Evolutionary conservation across 2,888 invertebrate species (phyloP).

Genomic region (Aplocera efformata): DNA sequence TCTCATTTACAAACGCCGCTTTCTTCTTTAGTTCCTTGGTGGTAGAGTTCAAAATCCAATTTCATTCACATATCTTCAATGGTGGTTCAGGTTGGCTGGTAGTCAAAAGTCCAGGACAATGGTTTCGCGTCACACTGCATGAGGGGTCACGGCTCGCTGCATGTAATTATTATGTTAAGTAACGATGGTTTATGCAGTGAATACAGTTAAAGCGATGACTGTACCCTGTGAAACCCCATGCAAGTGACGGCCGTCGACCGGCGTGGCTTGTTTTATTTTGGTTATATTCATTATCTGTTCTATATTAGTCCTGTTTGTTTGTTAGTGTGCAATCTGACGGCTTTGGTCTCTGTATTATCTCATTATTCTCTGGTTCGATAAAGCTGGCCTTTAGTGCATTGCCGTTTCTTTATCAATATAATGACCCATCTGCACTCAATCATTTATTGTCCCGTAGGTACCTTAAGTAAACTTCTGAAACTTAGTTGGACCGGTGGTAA

Average conservation of each 20-base stretch:
- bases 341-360: too few species aligned
- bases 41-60: constrained; percentile 26
- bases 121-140: constrained; percentile 44
- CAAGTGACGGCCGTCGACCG: constrained; percentile 29
- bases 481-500: too few species aligned
- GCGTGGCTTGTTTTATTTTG: constrained; percentile 25
- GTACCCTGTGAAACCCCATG: constrained; percentile 29
- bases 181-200: constrained; percentile 20
- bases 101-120: constrained; percentile 54
- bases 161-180: constrained; percentile 44
- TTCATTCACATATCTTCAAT: constrained; percentile 2
- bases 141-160: constrained; percentile 48
- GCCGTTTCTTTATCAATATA: neutral
- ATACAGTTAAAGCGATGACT: constrained; percentile 22
- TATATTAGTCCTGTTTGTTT: constrained; percentile 11
- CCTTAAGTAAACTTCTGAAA: too few species aligned
- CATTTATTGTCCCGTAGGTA: too few species aligned
- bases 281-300: constrained; percentile 15
- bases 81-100: constrained; percentile 52
- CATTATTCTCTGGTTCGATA: too few species aligned
- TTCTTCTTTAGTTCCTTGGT: constrained; percentile 19
- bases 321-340: constrained; percentile 7
- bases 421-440: too few species aligned
- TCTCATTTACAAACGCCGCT: constrained; percentile 20
- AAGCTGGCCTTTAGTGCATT: too few species aligned